These are phyloP conservation scores for Hyaena hyaena DNA, from an alignment of 2,113 vertebrate species.

Conservation along the genomic window DNA sequence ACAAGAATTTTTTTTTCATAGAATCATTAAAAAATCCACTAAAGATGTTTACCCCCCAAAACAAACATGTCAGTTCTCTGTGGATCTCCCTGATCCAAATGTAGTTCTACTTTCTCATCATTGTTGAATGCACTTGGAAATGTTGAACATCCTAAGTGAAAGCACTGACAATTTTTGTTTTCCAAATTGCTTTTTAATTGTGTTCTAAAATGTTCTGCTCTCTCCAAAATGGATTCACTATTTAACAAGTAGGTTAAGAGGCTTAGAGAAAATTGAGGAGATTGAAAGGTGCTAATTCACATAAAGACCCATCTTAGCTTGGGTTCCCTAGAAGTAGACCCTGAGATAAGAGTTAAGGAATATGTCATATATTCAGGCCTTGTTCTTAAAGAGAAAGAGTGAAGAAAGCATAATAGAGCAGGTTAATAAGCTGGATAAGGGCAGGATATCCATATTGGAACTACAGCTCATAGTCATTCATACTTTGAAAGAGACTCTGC, in stretches of 20 bases:
- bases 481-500: background rate
- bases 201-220: background rate
- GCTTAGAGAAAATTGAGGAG: background rate
- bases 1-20: background rate
- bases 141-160: background rate
- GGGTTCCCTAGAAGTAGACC: background rate
- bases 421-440: background rate
- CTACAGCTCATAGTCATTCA: background rate
- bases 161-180: background rate
- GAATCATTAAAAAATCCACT: background rate
- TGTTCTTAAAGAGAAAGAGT: background rate
- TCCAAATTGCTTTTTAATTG: background rate
- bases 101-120: conserved; percentile 3
- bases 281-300: background rate
- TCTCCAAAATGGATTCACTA: background rate
- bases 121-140: background rate
- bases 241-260: background rate
- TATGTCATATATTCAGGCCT: background rate
- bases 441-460: background rate
- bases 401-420: background rate
- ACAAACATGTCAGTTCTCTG: background rate
- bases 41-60: background rate
- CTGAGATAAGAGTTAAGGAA: background rate
- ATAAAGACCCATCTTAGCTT: background rate
- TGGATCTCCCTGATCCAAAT: background rate